Evolutionary conservation across 1,140 invertebrate species (phyloP), one percentile per base, ranked within the genome.

Genomic region (Hycleus phaleratus): DNA sequence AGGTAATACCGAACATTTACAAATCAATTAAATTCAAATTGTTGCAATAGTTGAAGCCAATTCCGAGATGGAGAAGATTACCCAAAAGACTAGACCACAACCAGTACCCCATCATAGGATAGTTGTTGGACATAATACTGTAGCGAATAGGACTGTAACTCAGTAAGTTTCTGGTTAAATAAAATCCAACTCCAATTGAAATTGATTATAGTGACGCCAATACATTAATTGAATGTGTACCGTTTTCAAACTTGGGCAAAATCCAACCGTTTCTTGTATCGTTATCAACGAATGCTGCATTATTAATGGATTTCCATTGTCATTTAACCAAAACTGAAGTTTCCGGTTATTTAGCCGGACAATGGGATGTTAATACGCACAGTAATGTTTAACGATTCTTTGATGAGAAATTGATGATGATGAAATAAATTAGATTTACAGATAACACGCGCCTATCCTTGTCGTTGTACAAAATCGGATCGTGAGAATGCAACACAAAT

Each of bases 311-410:
- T 77, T 88, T 96, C 61, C 95, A 98, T 71, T 92, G 91, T 71
- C 94, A 97, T 75, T 77, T 97, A 58, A 93, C 90, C 11, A 88
- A 86, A 62, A 88, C 86, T 63, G 93, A 97, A 81, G 88, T 97
- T 26, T 91, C 91, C 69, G 95, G 95, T 2, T 98, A 97, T 75
- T 75, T 97, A 24, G 94, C 88, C 50, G 95, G 95, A 24, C 86
- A 87, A 45, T 98, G 95, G 95, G 94, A 96, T 76, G 85, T 92
- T 44, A 93, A 92, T 75, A 83, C 85, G 63, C 94, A 97, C 65
- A 93, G 93, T 95, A 83, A 32, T 32, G 83, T 82, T 32, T 2
- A 7, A 24, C 9, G 18, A 46, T 43, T 49, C 4, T 32, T 26
- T 10, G 26, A 49, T 2, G 2, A 26, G 1, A 49, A 49, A 49